Base-by-base conservation (phyloP, 92 coral and sea anemone genomes). In the Umimayanthus chanpuru region DNA sequence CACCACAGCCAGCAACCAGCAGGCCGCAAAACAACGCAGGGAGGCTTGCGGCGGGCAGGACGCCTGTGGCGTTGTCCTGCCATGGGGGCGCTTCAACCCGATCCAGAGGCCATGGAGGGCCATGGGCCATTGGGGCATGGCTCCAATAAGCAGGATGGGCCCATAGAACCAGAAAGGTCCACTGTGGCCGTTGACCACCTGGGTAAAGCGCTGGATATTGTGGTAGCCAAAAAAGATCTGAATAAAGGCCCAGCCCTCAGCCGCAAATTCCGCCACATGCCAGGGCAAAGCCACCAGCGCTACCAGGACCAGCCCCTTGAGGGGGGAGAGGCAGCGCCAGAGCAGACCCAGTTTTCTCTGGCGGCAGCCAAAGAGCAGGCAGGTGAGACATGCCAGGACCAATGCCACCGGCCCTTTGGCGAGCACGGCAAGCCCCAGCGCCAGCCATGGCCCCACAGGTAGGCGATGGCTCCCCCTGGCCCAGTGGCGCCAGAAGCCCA, bases 321-420 rank as follows among this genome's bases (percentile, higher is more conserved):
- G 68, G 68, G 68, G 68, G 68, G 68, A 61, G 68, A 61, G 68
- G 68, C 68, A 61, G 68, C 68, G 68, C 68, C 68, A 61, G 68
- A 61, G 68, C 68, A 61, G 68, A 61, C 68, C 68, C 68, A 61
- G 68, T 61, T 61, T 61, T 61, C 68, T 61, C 68, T 61, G 68
- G 68, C 68, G 68, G 68, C 68, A 61, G 68, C 68, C 68, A 61
- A 61, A 61, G 68, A 61, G 68, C 68, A 61, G 68, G 68, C 68
- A 61, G 68, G 68, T 61, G 68, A 61, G 68, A 61, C 68, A 61
- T 61, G 68, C 68, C 68, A 61, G 68, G 68, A 61, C 68, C 68
- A 61, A 61, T 61, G 68, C 68, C 68, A 61, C 68, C 68, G 68
- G 68, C 68, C 68, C 68, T 61, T 61, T 61, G 68, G 68, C 68